Conservation (phyloP, 1,140 invertebrate species). For the Heliconius nattereri region DNA sequence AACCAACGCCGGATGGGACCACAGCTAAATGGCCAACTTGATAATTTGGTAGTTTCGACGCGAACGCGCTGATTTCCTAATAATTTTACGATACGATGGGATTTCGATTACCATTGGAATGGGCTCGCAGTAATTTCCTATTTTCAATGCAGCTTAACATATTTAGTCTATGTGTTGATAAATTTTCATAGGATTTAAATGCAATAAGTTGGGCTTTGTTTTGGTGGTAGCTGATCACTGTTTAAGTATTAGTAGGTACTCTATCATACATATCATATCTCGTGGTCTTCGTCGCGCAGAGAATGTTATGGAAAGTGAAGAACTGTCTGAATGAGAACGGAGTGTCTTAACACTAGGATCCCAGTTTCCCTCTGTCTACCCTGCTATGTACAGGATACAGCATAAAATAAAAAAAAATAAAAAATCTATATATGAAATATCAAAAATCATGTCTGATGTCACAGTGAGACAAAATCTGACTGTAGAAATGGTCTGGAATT, state of each 20-base stretch:
- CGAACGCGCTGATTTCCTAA: slow-evolving; percentile 28
- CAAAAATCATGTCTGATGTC: too few relatives aligned
- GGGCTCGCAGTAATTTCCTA: slow-evolving; percentile 29
- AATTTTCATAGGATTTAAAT: slow-evolving; percentile 29
- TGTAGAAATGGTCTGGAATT: too few relatives aligned
- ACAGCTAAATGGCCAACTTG: slow-evolving; percentile 31
- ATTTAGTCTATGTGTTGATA: slow-evolving; percentile 22
- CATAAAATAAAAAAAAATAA: too few relatives aligned
- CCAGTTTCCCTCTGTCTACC: too few relatives aligned
- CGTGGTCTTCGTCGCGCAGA: too few relatives aligned
- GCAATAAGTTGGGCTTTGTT: slow-evolving; percentile 24
- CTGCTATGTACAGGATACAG: too few relatives aligned
- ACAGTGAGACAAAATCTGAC: too few relatives aligned
- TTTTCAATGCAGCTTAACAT: slow-evolving; percentile 33
- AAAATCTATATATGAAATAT: too few relatives aligned
- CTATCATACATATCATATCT: too few relatives aligned
- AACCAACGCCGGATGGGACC: slow-evolving; percentile 14
- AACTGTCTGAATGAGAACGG: too few relatives aligned
- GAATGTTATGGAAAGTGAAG: too few relatives aligned
- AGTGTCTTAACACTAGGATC: too few relatives aligned
- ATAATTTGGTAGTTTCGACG: slow-evolving; percentile 32
- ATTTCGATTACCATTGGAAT: slow-evolving; percentile 36
- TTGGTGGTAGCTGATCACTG: slow-evolving; percentile 2
- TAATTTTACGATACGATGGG: slow-evolving; percentile 37
- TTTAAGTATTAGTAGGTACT: slow-evolving; percentile 7